Evolutionary conservation across 2,797 vertebrate species (phyloP), one percentile per base, ranked within the genome.

Genomic region (Adelosebastes latens): DNA sequence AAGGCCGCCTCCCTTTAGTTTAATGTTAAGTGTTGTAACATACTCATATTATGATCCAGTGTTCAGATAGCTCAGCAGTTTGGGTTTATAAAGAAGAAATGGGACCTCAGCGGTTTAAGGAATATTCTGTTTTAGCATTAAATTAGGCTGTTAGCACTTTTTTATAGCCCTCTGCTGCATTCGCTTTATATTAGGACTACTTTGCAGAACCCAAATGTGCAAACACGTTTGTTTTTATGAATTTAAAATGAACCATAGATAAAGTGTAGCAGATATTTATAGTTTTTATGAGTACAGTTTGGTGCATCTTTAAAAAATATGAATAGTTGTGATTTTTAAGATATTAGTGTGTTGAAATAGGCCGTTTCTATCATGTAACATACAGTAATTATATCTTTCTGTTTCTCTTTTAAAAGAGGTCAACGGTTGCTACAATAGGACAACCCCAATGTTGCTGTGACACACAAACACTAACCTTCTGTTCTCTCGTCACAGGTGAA

Each of bases 401-500:
- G 29, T 36, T 53, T 3, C 20, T 14, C 22, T 27, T 13, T 2
- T 18, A 12, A 72, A 71, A 71, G 25, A 61, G 29, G 60, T n/a
- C 29, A 61, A 5, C 32, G 16, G 24, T 62, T 14, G 12, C n/a
- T 7, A 10, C n/a, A 22, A 7, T 34, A 39, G n/a, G 29, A 24
- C 46, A 49, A 39, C 22, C 2, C 18, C 39, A 42, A 39, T 49
- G 34, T 60, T 22, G 22, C 55, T 2, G 18, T 49, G 49, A 2
- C 49, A 53, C 34, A 18, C 8, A 9, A 2, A 27, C 1, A 6
- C 3, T 18, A 18, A 60, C 13, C 36, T 32, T 3, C 24, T 14
- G 12, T 22, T 46, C 8, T 1, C 77, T 72, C n/a, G 4, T 55
- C 80, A 2, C 87, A 99, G 99, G 99, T 99, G 77, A 99, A 99